Conservation (phyloP, 2,888 invertebrate genomes). For the Clanis bilineata region DNA sequence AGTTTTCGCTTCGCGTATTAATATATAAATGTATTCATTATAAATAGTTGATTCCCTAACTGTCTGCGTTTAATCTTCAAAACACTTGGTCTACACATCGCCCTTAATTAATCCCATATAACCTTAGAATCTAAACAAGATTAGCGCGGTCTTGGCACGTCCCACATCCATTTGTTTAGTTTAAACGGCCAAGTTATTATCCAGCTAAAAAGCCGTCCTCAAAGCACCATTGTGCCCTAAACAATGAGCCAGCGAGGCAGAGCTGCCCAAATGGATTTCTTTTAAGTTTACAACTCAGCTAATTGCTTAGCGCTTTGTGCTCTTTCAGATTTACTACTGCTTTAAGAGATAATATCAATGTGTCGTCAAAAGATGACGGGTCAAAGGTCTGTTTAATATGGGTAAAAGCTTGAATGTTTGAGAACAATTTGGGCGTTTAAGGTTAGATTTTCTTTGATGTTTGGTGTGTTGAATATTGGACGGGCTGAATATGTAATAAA, state of each 20-base stretch:
- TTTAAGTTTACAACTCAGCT: constrained; percentile 47
- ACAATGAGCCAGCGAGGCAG: constrained; percentile 41
- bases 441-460: not conserved
- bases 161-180: constrained; percentile 26
- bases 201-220: constrained; percentile 30
- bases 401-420: not conserved
- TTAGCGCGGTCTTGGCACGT: constrained; percentile 14
- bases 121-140: not conserved
- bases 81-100: not conserved
- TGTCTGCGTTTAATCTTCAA: not conserved
- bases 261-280: constrained; percentile 49
- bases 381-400: not conserved
- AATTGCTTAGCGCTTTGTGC: constrained; percentile 50
- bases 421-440: not conserved
- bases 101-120: constrained; percentile 6
- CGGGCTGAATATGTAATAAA: no score
- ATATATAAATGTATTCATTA: no score
- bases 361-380: not conserved
- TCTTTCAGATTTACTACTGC: constrained; percentile 1
- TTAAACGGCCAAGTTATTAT: constrained; percentile 32
- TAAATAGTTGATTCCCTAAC: no score
- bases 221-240: constrained; percentile 46
- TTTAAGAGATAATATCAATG: not conserved
- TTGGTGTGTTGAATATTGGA: not conserved
- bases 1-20: no score